Percentiles rank a stretch among this genome's conserved stretches.
Evolutionary conservation across 2,797 vertebrate species (phyloP).

Genomic region (Chelidonichthys spinosus): DNA sequence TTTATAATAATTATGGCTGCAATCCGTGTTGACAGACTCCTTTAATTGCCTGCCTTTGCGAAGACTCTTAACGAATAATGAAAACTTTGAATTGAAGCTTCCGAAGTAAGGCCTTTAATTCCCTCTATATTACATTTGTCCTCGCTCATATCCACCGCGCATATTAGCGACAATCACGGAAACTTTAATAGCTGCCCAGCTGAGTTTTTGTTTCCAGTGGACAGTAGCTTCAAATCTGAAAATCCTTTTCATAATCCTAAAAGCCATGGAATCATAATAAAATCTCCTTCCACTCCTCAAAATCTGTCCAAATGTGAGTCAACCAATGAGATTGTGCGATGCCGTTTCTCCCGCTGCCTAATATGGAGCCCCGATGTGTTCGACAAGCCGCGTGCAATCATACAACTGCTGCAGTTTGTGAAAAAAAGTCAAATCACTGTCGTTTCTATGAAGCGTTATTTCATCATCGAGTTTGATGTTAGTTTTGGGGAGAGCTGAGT

Average conservation of each 20-base stretch:
- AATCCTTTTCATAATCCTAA: constrained; percentile 67
- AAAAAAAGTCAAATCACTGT: not conserved
- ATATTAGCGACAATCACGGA: constrained; percentile 70
- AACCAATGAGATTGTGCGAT: constrained; percentile 36
- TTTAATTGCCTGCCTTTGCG: constrained; percentile 54
- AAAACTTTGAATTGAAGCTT: constrained; percentile 60
- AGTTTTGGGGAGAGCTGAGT: too few relatives aligned
- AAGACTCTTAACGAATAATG: constrained; percentile 57
- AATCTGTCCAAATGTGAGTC: constrained; percentile 40
- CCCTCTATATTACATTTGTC: constrained; percentile 71
- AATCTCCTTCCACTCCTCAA: constrained; percentile 28
- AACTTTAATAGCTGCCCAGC: constrained; percentile 56
- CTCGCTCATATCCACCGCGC: constrained; percentile 56
- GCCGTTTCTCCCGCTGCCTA: constrained; percentile 40
- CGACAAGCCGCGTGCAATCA: not conserved
- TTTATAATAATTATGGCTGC: constrained; percentile 30
- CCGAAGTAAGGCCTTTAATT: constrained; percentile 64
- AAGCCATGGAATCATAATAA: constrained; percentile 61
- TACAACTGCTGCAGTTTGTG: not conserved
- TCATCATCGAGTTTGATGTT: too few relatives aligned
- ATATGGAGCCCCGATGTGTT: constrained; percentile 42
- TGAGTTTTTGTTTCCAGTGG: constrained; percentile 69
- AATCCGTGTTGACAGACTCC: constrained; percentile 48
- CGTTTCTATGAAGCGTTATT: not conserved
- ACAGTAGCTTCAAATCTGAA: constrained; percentile 71